These are phyloP conservation scores for Chloroceryle amazona DNA, from an alignment of 2,797 vertebrate genomes.

Conservation along the genomic window DNA sequence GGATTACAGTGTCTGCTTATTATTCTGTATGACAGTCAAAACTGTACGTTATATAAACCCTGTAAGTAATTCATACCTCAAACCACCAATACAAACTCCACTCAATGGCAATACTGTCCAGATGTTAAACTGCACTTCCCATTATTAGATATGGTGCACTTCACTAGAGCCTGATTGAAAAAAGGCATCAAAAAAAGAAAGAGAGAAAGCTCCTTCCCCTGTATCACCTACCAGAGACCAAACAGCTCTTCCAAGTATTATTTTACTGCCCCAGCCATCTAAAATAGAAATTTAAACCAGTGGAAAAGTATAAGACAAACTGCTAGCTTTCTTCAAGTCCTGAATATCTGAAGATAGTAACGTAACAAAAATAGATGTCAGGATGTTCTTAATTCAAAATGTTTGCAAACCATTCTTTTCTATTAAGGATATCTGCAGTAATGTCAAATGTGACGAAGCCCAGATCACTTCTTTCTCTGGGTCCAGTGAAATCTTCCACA, in stretches of 20 bases:
- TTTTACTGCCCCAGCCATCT: background rate
- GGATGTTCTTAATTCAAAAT: background rate
- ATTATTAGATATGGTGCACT: background rate
- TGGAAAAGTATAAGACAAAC: background rate
- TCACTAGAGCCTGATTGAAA: background rate
- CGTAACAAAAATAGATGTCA: background rate
- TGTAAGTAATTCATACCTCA: background rate
- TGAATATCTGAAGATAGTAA: background rate
- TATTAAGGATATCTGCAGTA: conserved; percentile 95
- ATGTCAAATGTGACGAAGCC: conserved; percentile 96
- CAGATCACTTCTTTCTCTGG: conserved; percentile 95
- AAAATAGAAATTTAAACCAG: background rate
- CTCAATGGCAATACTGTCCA: background rate
- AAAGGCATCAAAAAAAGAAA: background rate
- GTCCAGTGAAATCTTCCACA: conserved; percentile 98
- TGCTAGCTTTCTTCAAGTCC: background rate
- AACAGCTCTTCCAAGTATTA: background rate
- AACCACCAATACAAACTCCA: background rate
- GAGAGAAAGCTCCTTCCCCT: background rate
- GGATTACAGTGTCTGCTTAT: background rate
- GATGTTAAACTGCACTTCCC: background rate
- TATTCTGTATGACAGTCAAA: background rate
- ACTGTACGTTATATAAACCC: background rate
- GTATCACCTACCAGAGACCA: background rate
- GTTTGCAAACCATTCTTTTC: background rate